Evolutionary conservation across 2,113 vertebrate species (phyloP).

Genomic region (Dipodomys spectabilis): DNA sequence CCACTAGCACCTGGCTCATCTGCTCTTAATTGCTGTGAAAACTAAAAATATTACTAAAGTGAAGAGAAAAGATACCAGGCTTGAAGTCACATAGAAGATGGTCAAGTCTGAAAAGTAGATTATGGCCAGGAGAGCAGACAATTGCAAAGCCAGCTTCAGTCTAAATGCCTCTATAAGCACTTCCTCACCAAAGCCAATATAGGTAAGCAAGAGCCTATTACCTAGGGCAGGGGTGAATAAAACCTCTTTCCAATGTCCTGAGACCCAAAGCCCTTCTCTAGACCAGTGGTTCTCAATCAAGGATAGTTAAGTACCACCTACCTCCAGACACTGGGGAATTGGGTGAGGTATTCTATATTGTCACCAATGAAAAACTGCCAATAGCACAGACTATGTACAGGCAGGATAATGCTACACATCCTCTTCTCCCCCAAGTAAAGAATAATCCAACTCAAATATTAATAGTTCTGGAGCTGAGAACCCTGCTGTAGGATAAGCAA

Average conservation of each 20-base stretch:
- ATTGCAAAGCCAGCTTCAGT: conserved; percentile 50
- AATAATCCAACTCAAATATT: not conserved
- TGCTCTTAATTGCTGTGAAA: not conserved
- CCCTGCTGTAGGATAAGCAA: not conserved
- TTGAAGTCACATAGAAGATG: conserved; percentile 46
- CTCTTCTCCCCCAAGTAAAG: not conserved
- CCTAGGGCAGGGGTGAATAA: not conserved
- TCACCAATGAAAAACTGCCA: not conserved
- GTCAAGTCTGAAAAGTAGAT: not conserved
- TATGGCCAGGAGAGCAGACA: conserved; percentile 42
- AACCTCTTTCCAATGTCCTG: not conserved
- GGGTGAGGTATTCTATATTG: not conserved
- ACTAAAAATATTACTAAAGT: not conserved
- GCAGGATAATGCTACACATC: not conserved
- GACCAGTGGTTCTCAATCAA: not conserved
- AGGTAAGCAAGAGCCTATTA: not conserved
- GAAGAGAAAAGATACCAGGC: not conserved
- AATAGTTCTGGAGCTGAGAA: not conserved
- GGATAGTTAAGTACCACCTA: not conserved
- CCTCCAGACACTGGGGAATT: not conserved
- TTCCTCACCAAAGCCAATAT: not conserved
- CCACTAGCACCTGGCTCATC: no score
- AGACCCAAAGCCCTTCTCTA: not conserved
- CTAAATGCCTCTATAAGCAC: not conserved
- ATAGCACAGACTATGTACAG: not conserved